Conservation (phyloP, 2,797 vertebrate genomes). For the Urophycis tenuis region DNA sequence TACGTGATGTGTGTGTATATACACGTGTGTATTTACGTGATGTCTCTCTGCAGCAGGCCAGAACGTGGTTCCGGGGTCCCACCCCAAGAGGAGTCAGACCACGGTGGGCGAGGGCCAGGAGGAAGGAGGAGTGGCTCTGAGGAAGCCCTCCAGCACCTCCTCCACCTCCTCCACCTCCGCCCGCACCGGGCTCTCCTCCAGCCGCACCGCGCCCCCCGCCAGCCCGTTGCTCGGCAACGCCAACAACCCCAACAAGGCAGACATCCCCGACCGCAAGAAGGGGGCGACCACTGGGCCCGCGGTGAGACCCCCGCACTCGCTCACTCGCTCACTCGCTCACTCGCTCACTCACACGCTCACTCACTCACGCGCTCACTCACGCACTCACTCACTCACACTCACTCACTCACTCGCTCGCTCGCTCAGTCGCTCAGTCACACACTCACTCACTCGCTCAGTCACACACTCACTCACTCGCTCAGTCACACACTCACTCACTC, state of each 20-base stretch:
- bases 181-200: conserved; percentile 54
- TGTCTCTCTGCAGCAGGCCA: conserved; percentile 74
- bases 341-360: background rate
- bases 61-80: conserved; percentile 77
- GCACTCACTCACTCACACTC: too few species aligned
- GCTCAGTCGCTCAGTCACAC: too few species aligned
- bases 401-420: background rate
- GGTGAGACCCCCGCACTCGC: conserved; percentile 68
- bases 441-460: conserved; percentile 14
- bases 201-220: conserved; percentile 77
- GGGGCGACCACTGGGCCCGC: conserved; percentile 79
- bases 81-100: conserved; percentile 91
- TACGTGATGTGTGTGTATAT: too few species aligned
- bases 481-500: background rate
- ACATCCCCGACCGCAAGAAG: conserved; percentile 95
- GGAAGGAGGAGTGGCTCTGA: conserved; percentile 79
- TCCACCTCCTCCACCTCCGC: conserved; percentile 1
- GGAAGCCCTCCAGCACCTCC: conserved; percentile 65
- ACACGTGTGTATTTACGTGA: background rate
- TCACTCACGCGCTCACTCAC: too few species aligned
- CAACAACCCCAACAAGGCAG: conserved; percentile 96
- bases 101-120: conserved; percentile 85
- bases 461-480: background rate
- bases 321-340: background rate
- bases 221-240: conserved; percentile 94